phyloP scores from a whole-genome alignment of 2,113 vertebrate species.

The Cariama cristata region DNA sequence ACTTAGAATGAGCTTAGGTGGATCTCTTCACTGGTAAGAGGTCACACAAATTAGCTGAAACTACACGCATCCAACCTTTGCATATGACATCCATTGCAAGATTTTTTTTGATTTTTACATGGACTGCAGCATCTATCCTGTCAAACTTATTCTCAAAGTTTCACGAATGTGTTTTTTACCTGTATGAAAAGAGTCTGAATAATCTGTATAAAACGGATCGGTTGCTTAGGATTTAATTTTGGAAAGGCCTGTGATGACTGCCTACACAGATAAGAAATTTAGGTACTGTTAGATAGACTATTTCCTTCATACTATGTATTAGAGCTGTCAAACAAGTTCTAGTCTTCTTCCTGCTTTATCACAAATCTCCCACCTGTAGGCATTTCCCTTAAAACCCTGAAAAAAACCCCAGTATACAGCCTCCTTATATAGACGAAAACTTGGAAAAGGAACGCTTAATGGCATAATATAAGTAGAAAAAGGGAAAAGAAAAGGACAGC shows the following conservation, averaged over 20 bases:
- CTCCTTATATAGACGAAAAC: background rate
- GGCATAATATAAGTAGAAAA: background rate
- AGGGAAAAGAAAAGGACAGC: background rate
- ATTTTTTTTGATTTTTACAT: background rate
- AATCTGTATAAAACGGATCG: background rate
- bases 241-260: background rate
- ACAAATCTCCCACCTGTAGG: background rate
- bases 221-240: background rate
- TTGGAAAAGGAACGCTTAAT: background rate
- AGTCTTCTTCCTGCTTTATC: background rate
- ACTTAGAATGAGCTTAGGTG: background rate
- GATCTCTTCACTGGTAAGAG: background rate
- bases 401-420: background rate
- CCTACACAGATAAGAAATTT: background rate
- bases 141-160: background rate
- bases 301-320: background rate
- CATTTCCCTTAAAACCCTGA: background rate
- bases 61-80: rapidly evolving
- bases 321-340: background rate
- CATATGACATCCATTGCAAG: background rate
- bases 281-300: background rate
- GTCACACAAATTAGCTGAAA: background rate
- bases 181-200: background rate
- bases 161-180: background rate
- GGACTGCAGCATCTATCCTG: background rate